Conservation (phyloP, 2,113 vertebrate species). For the Falco punctatus region DNA sequence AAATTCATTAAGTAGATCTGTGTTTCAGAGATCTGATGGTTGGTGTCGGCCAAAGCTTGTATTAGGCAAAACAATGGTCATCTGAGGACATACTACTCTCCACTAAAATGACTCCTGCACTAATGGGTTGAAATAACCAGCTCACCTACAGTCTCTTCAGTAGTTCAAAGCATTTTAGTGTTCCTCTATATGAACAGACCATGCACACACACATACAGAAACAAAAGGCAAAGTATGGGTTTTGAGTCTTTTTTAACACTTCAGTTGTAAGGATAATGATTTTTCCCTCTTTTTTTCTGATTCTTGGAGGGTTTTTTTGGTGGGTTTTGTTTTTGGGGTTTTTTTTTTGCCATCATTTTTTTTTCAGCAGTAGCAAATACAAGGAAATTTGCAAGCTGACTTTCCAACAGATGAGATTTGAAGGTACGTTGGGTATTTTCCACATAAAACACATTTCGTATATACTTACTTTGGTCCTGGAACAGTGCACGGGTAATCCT, state of each 20-base stretch:
- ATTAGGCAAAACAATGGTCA: neutral
- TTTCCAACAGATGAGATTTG: neutral
- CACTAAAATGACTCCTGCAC: neutral
- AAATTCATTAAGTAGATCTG: neutral
- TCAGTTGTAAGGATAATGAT: neutral
- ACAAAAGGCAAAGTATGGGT: neutral
- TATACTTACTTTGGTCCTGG: neutral
- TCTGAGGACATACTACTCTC: neutral
- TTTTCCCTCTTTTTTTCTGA: neutral
- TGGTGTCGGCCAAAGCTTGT: neutral
- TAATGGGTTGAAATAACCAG: neutral
- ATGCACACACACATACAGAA: neutral
- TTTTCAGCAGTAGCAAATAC: neutral
- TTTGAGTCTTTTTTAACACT: neutral
- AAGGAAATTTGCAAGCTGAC: neutral
- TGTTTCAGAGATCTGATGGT: neutral
- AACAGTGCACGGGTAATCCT: neutral
- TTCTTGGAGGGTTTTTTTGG: neutral
- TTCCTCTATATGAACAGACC: neutral
- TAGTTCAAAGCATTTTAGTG: neutral
- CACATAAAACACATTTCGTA: neutral
- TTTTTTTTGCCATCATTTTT: neutral
- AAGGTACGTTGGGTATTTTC: rapidly evolving
- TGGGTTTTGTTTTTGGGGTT: too few species aligned
- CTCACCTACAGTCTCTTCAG: neutral